Conservation (phyloP, 2,113 vertebrate genomes). For the Stigmatopora argus region DNA sequence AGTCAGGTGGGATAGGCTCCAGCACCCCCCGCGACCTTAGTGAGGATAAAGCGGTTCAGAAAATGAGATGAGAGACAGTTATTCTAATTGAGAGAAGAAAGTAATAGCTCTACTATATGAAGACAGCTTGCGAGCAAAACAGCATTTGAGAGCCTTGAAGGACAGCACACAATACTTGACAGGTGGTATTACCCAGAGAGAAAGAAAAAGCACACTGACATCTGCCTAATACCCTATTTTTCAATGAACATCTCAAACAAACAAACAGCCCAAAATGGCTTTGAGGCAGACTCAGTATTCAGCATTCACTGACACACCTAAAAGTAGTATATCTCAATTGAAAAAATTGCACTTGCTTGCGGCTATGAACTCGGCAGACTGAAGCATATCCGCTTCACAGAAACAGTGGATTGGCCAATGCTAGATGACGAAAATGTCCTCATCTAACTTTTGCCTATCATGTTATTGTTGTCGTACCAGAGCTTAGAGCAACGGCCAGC, state of each 20-base stretch:
- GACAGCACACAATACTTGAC: slow-evolving; percentile 2
- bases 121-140: background rate
- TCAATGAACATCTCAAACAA: background rate
- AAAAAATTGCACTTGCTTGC: background rate
- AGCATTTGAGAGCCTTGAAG: background rate
- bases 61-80: background rate
- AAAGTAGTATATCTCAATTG: slow-evolving; percentile 14
- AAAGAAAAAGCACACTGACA: background rate
- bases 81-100: background rate
- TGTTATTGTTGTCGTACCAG: slow-evolving; percentile 13
- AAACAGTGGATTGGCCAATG: slow-evolving; percentile 21
- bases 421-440: slow-evolving; percentile 20
- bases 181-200: background rate
- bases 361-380: slow-evolving; percentile 10
- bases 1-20: no score
- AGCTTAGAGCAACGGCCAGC: slow-evolving; percentile 21
- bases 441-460: slow-evolving; percentile 19
- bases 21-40: no score
- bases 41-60: no score
- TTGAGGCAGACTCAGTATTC: background rate
- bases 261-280: background rate
- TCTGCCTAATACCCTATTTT: background rate
- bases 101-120: background rate
- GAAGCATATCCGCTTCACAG: slow-evolving; percentile 16
- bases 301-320: background rate